Percentiles rank a stretch among this genome's conserved stretches.
Evolutionary conservation across 2,113 vertebrate genomes (phyloP).

Genomic region (Panthera uncia): DNA sequence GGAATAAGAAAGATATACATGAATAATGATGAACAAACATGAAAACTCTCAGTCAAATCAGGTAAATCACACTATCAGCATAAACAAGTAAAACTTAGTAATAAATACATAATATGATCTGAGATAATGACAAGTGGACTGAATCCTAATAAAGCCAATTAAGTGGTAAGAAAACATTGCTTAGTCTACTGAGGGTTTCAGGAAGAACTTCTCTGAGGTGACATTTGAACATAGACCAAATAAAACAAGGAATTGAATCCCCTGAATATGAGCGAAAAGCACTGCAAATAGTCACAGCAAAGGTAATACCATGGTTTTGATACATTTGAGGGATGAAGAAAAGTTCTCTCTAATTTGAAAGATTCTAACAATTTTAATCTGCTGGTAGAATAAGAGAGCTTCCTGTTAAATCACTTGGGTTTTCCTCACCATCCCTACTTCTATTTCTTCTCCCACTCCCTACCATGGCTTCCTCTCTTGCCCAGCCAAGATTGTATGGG

Average conservation of each 20-base stretch:
- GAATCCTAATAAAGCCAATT: neutral
- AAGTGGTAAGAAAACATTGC: neutral
- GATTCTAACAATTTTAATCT: neutral
- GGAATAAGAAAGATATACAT: neutral
- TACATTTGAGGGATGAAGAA: neutral
- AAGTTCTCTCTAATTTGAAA: neutral
- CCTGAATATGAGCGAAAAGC: neutral
- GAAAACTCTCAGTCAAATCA: neutral
- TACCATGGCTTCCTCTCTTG: too few relatives aligned
- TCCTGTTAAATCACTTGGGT: neutral
- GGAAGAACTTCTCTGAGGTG: neutral
- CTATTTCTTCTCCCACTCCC: neutral
- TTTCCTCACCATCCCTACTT: neutral
- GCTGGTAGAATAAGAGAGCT: neutral
- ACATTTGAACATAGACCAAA: neutral
- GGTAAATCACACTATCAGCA: neutral
- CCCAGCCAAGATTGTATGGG: neutral
- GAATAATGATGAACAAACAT: neutral
- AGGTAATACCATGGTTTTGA: neutral
- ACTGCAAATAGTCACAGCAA: neutral
- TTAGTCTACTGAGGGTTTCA: neutral
- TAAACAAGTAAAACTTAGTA: neutral
- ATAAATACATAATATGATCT: neutral
- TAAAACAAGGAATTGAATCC: neutral
- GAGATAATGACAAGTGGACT: neutral